These are phyloP conservation scores for Perdita meconis DNA, from an alignment of 2,888 invertebrate genomes.

Conservation along the genomic window DNA sequence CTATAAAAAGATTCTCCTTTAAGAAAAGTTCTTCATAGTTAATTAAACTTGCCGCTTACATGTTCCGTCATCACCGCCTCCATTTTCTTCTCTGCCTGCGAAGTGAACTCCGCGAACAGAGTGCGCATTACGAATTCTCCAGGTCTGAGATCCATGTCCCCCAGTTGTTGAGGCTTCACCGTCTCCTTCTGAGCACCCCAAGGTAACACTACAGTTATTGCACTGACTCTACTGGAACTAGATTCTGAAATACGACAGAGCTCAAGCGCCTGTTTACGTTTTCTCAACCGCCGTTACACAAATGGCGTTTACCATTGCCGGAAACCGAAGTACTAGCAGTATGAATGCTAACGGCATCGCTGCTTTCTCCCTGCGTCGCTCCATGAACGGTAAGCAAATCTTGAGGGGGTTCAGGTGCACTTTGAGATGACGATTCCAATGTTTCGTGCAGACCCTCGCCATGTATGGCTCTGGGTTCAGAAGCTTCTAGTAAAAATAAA, in stretches of 20 bases:
- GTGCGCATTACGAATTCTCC: slow-evolving; percentile 99
- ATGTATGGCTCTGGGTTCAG: slow-evolving; percentile 77
- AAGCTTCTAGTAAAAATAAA: slow-evolving; percentile 71
- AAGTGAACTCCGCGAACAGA: slow-evolving; percentile 97
- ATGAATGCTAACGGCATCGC: slow-evolving; percentile 81
- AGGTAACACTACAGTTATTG: slow-evolving; percentile 86
- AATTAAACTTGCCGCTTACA: slow-evolving; percentile 85
- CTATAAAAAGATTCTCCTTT: slow-evolving; percentile 82
- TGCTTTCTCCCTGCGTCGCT: slow-evolving; percentile 78
- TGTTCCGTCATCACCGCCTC: slow-evolving; percentile 96
- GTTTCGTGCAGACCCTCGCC: slow-evolving; percentile 78
- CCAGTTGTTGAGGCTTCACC: slow-evolving; percentile 80
- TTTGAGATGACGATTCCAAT: slow-evolving; percentile 72
- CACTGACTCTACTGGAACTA: slow-evolving; percentile 81
- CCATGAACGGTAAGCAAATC: slow-evolving; percentile 78
- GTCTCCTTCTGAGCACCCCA: slow-evolving; percentile 93
- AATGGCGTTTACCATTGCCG: slow-evolving; percentile 79
- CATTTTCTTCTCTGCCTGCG: slow-evolving; percentile 97
- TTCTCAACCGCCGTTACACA: not conserved
- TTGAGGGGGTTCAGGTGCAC: slow-evolving; percentile 73
- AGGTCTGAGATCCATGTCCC: slow-evolving; percentile 90
- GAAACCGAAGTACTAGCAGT: slow-evolving; percentile 82
- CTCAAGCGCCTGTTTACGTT: slow-evolving; percentile 12
- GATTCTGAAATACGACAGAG: slow-evolving; percentile 74
- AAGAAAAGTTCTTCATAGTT: slow-evolving; percentile 20